A percentile compares a stretch with the other conserved stretches of the same genome.
These are phyloP conservation scores for Trichonephila clavipes DNA, from an alignment of 1,140 invertebrate species.

Conservation along the genomic window DNA sequence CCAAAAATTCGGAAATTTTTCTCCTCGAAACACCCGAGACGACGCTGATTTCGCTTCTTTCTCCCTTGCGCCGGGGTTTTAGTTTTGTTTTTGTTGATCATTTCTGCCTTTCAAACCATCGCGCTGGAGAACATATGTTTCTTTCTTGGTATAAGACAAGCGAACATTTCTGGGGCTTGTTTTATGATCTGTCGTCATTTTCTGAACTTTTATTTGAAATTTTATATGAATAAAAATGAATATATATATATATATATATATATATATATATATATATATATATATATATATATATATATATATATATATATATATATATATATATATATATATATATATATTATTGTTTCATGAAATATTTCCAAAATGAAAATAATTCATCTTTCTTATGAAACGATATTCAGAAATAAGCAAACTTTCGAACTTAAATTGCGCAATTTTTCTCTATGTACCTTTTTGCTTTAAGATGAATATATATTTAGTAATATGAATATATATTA, in stretches of 20 bases:
- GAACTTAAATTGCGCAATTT: not conserved
- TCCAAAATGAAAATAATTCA: not conserved
- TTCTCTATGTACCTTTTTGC: not conserved
- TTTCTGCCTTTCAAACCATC: constrained; percentile 43
- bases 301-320: too few relatives aligned
- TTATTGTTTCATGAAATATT: not conserved
- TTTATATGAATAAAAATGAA: not conserved
- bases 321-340: too few relatives aligned
- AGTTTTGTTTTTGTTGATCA: not conserved
- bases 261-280: too few relatives aligned
- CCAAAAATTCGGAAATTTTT: constrained; percentile 42
- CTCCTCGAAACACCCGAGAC: not conserved
- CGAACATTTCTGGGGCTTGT: not conserved
- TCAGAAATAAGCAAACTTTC: not conserved
- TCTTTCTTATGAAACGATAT: not conserved
- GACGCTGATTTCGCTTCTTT: not conserved
- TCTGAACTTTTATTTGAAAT: not conserved
- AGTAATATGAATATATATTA: too few relatives aligned
- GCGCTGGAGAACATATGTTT: constrained; percentile 8
- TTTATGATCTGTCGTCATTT: constrained; percentile 43
- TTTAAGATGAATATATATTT: not conserved
- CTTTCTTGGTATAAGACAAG: constrained; percentile 15
- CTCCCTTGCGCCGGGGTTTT: not conserved
- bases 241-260: too few relatives aligned
- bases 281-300: too few relatives aligned